Evolutionary conservation across 2,888 invertebrate genomes (phyloP).

Genomic region (Himalopsyche anomala): DNA sequence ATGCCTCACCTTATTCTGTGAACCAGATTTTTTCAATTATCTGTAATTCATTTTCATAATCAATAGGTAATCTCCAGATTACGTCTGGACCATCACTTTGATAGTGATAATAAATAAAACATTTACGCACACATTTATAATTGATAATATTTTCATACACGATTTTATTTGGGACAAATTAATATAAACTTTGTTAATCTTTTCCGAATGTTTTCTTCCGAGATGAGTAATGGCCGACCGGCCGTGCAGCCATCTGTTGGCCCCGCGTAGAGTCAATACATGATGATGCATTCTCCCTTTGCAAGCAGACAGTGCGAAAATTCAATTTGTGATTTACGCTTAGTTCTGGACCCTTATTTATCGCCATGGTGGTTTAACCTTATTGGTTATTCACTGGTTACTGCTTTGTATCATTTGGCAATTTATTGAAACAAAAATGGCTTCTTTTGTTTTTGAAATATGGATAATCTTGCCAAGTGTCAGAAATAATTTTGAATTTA

Average conservation of each 20-base stretch:
- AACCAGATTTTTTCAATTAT: too few relatives aligned
- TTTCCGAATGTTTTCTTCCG: not conserved
- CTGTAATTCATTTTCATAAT: too few relatives aligned
- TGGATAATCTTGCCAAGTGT: not conserved
- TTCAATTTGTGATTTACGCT: constrained; percentile 63
- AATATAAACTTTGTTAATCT: too few relatives aligned
- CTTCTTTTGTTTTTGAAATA: not conserved
- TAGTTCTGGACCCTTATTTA: constrained; percentile 52
- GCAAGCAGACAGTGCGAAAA: constrained; percentile 58
- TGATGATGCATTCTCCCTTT: constrained; percentile 15
- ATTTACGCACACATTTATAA: too few relatives aligned
- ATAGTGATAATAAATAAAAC: too few relatives aligned
- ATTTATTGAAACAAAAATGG: constrained; percentile 8
- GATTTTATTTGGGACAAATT: too few relatives aligned
- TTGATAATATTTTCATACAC: too few relatives aligned
- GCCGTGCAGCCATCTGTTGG: constrained; percentile 32
- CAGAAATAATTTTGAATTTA: constrained; percentile 11
- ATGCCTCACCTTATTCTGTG: too few relatives aligned
- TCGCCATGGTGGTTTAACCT: constrained; percentile 14
- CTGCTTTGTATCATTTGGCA: constrained; percentile 46
- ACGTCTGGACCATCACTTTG: too few relatives aligned
- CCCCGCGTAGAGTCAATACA: not conserved
- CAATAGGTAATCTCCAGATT: too few relatives aligned
- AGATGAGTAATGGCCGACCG: constrained; percentile 50
- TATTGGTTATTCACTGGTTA: constrained; percentile 4